These are phyloP conservation scores for Cydia amplana DNA, from an alignment of 1,140 invertebrate genomes.

Conservation along the genomic window DNA sequence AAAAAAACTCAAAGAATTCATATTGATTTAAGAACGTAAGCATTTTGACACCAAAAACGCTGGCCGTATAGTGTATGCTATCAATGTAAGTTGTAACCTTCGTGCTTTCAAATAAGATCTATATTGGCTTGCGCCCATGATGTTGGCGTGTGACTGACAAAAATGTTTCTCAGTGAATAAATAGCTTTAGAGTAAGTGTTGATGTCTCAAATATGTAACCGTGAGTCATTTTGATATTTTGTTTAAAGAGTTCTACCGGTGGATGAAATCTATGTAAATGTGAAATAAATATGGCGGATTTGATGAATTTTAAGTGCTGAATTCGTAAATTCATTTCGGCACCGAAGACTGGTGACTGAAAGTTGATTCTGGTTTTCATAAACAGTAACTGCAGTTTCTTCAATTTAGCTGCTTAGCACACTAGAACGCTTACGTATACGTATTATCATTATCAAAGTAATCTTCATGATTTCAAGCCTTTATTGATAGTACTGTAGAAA, in stretches of 20 bases:
- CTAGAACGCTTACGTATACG: no score
- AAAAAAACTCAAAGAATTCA: no score
- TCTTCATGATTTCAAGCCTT: no score
- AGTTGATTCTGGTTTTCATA: background rate
- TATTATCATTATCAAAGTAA: no score
- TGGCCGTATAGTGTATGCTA: no score
- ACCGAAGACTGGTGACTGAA: background rate
- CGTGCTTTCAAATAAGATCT: no score
- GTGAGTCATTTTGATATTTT: slow-evolving; percentile 7
- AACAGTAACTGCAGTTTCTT: no score
- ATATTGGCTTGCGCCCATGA: no score
- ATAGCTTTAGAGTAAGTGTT: slow-evolving; percentile 25
- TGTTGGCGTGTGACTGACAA: no score
- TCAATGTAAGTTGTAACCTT: no score
- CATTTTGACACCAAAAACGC: background rate
- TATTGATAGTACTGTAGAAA: no score
- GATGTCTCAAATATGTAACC: slow-evolving; percentile 27
- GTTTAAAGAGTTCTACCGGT: slow-evolving; percentile 23
- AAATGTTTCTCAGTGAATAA: slow-evolving; percentile 3
- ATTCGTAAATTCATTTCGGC: background rate
- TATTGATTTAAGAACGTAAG: background rate
- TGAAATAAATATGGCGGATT: background rate
- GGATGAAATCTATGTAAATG: slow-evolving; percentile 13
- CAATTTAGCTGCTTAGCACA: no score
- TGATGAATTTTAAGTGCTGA: background rate